Evolutionary conservation across 30 jellyfish, hydroid and myxozoan genomes (phyloP).

Genomic region (Rhopilema esculentum): DNA sequence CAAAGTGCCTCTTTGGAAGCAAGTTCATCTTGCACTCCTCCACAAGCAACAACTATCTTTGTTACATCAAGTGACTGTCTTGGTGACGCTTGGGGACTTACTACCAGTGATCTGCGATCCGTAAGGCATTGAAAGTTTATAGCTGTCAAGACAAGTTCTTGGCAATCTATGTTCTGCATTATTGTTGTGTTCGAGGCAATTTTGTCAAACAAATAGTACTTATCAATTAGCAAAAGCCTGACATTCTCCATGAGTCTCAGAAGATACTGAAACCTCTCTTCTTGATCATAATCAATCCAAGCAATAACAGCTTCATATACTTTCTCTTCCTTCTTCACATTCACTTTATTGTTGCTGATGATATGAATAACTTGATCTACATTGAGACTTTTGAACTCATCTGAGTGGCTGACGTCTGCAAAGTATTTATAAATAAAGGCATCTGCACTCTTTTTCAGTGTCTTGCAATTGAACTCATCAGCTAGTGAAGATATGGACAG

Average conservation of each 20-base stretch:
- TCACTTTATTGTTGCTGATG: constrained; percentile 66
- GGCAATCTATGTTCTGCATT: constrained; percentile 67
- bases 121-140: constrained; percentile 68
- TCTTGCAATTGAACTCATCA: constrained; percentile 86
- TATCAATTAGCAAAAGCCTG: constrained; percentile 75
- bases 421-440: constrained; percentile 73
- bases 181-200: constrained; percentile 61
- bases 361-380: constrained; percentile 79
- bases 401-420: constrained; percentile 88
- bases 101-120: constrained; percentile 65
- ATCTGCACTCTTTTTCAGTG: constrained; percentile 90
- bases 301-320: constrained; percentile 84
- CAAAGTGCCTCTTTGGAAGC: constrained; percentile 92
- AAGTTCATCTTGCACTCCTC: constrained; percentile 94
- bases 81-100: constrained; percentile 28
- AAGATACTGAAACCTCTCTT: constrained; percentile 41
- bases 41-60: constrained; percentile 77
- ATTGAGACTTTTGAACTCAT: constrained; percentile 79
- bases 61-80: constrained; percentile 69
- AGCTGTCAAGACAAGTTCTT: constrained; percentile 64
- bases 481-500: constrained; percentile 95
- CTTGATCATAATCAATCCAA: constrained; percentile 79
- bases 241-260: constrained; percentile 69
- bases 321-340: constrained; percentile 81
- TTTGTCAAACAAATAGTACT: constrained; percentile 88